These are phyloP conservation scores for Cephus rjabovi DNA, from an alignment of 2,888 invertebrate genomes.

Conservation along the genomic window DNA sequence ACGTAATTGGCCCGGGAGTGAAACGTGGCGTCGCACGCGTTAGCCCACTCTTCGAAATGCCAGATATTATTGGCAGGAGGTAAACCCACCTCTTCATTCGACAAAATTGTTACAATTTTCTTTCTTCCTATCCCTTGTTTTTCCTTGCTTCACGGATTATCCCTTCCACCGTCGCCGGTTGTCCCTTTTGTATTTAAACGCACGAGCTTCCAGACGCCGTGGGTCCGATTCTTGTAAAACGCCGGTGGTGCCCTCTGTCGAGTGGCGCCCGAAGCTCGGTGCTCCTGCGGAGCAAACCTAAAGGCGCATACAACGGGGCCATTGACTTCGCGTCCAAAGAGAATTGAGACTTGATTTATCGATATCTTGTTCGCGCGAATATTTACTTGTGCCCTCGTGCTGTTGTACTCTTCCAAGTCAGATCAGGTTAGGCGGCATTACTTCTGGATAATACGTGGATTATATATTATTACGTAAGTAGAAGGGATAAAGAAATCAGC, in stretches of 20 bases:
- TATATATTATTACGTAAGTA: too few species aligned
- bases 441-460: not conserved
- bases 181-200: not conserved
- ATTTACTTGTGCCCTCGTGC: not conserved
- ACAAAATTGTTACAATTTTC: not conserved
- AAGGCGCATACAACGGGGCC: not conserved
- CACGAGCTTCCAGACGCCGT: not conserved
- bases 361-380: not conserved
- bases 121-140: not conserved
- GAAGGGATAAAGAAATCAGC: too few species aligned
- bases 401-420: not conserved
- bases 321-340: not conserved
- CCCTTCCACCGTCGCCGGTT: not conserved
- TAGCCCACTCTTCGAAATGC: not conserved
- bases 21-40: not conserved
- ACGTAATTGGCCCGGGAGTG: not conserved
- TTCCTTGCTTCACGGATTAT: not conserved
- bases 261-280: not conserved
- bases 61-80: not conserved
- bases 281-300: not conserved
- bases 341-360: not conserved
- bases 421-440: not conserved
- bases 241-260: not conserved
- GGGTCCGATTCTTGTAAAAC: not conserved
- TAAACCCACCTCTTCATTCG: not conserved